phyloP scores from a whole-genome alignment of 2,113 vertebrate species.

The Cyanoliseus patagonus region DNA sequence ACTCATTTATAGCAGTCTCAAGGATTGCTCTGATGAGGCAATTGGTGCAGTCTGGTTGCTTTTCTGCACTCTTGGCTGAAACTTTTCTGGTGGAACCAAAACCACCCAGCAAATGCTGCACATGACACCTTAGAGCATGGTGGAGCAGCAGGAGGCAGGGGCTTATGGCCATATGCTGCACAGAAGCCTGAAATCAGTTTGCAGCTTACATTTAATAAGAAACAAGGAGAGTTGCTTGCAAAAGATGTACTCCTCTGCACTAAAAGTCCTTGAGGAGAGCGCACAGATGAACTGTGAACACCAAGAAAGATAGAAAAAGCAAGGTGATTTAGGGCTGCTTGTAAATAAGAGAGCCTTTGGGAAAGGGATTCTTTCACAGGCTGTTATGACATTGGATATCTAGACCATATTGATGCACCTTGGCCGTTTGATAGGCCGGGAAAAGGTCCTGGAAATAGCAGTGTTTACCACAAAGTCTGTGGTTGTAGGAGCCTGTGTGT shows the following conservation, averaged over 20 bases:
- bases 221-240: not conserved
- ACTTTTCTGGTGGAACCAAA: not conserved
- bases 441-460: not conserved
- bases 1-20: not conserved
- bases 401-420: not conserved
- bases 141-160: not conserved
- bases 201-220: not conserved
- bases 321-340: not conserved
- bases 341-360: not conserved
- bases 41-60: not conserved
- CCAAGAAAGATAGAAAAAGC: not conserved
- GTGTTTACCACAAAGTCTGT: accelerated
- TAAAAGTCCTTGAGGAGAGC: not conserved
- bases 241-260: not conserved
- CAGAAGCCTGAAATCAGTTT: not conserved
- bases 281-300: not conserved
- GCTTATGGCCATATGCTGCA: not conserved
- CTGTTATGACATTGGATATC: not conserved
- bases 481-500: accelerated
- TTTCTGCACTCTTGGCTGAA: not conserved
- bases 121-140: not conserved
- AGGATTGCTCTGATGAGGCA: not conserved
- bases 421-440: not conserved
- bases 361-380: not conserved
- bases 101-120: accelerated